Evolutionary conservation across 2,113 vertebrate genomes (phyloP), one percentile per base, ranked within the genome.

Genomic region (Lynx canadensis): DNA sequence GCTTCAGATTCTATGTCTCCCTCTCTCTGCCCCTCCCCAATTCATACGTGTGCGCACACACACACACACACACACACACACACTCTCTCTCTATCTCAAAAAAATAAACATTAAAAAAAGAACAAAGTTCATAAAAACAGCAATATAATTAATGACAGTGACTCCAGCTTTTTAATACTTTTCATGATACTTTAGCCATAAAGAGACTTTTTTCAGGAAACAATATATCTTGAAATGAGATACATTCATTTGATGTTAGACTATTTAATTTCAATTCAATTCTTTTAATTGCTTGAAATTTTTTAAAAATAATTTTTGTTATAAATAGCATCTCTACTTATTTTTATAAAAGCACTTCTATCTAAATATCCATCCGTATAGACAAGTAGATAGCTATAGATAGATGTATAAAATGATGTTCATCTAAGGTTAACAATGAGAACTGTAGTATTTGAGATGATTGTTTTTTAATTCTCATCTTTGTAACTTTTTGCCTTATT

Each of bases 271-370:
- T 96, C 21, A 78, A 23, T 55, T 68, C 36, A 86, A 18, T 76
- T 92, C 57, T 94, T 71, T 96, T 52, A 78, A 80, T 36, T 87
- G 14, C 25, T 84, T 69, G 11, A 80, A 89, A 74, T 7, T 31
- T 50, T 16, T 21, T 25, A n/a, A 73, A 68, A 74, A 60, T 90
- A 94, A 86, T 76, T 96, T 96, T 88, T 81, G 31, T 78, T 93
- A 60, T 68, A 63, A 57, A 79, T 5, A 95, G 41, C 38, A 82
- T 85, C 27, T 71, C 41, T 82, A 79, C 50, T 87, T 15, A 90
- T 71, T 76, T 95, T 92, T 82, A 95, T 33, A 85, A 68, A 93
- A 96, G 29, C 65, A 84, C 81, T 92, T 94, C 69, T 41, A 89
- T 52, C 10, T 36, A 69, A 95, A 48, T 2, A 73, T 68, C 38